phyloP scores from a whole-genome alignment of 2,888 invertebrate species.

The Augiades crinisus region DNA sequence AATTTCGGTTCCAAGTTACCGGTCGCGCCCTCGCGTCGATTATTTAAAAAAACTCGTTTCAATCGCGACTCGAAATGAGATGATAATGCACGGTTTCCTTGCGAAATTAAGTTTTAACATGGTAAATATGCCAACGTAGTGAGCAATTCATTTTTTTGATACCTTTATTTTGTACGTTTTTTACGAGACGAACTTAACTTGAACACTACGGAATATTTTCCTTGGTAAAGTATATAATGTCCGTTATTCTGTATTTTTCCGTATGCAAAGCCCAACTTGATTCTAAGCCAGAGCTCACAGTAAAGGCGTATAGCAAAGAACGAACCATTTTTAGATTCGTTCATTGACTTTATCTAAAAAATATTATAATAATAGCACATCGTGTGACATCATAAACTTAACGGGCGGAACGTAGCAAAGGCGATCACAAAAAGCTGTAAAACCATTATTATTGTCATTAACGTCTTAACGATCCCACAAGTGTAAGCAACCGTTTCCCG shows the following conservation, averaged over 20 bases:
- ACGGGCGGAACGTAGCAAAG: background rate
- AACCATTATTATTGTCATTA: constrained; percentile 47
- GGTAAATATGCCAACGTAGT: constrained; percentile 14
- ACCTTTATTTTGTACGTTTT: constrained; percentile 5
- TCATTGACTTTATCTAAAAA: too few relatives aligned
- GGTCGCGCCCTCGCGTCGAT: constrained; percentile 38
- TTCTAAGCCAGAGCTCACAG: too few relatives aligned
- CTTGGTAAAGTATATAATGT: too few relatives aligned
- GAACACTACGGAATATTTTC: background rate
- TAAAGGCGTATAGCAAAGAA: too few relatives aligned
- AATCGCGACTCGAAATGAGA: constrained; percentile 56
- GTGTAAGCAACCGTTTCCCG: constrained; percentile 52
- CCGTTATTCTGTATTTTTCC: too few relatives aligned
- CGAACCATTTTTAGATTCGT: too few relatives aligned
- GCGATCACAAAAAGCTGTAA: constrained; percentile 31
- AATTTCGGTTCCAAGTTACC: constrained; percentile 47
- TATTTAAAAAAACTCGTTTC: constrained; percentile 49
- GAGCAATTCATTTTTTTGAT: constrained; percentile 7
- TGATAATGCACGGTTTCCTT: constrained; percentile 41
- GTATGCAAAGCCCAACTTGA: too few relatives aligned
- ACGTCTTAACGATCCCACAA: constrained; percentile 54
- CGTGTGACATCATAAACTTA: constrained; percentile 1
- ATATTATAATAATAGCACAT: background rate
- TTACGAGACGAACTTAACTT: background rate
- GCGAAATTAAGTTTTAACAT: constrained; percentile 26